Base-by-base conservation (phyloP, 2,113 vertebrate species). In the Paralichthys olivaceus region DNA sequence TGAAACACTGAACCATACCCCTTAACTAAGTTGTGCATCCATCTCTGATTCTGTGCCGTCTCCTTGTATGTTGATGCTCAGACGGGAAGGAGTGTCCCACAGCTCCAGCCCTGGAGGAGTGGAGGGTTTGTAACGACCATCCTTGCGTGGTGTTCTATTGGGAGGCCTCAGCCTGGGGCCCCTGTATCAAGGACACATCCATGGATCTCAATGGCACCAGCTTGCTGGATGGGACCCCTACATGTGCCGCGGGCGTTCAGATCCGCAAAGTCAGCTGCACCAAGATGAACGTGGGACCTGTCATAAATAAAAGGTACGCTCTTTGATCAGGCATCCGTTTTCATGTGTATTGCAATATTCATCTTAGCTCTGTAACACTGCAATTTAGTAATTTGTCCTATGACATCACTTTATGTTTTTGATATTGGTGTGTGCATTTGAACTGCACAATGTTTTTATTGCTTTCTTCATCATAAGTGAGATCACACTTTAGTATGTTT, bases 41-140 rank as follows among this genome's bases (percentile, higher is more conserved):
- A 1, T 29, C 25, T 58, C 8, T 58, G 25, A 58, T 6, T 29
- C 56, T 19, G 26, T 55, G 22, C 11, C 54, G 64, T 6, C 54
- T 22, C 58, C 12, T 26, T 69, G 12, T 32, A 1, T 82, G 57
- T 9, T 43, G 58, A 55, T 49, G 43, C 53, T 1, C 87, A 97
- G 96, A 93, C 69, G 97, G 96, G 20, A 97, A 95, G 49, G 75
- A 91, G 7, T 99, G 98, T 87, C 98, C 97, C 7, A 88, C 93
- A 49, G 93, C 89, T 86, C 84, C 91, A 14, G 92, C 94, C 83
- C 89, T 99, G 69, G 95, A 96, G 87, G 96, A 99, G 62, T 94
- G 96, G 90, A 95, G 96, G 19, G 61, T 91, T 23, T 99, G 98
- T 80, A 97, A 96, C 0, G 90, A 96, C 19, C 96, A 99, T 69